A percentile compares a stretch with the other conserved stretches of the same genome.
Evolutionary conservation across 2,888 invertebrate species (phyloP).

Genomic region (Matsumyia berberina): DNA sequence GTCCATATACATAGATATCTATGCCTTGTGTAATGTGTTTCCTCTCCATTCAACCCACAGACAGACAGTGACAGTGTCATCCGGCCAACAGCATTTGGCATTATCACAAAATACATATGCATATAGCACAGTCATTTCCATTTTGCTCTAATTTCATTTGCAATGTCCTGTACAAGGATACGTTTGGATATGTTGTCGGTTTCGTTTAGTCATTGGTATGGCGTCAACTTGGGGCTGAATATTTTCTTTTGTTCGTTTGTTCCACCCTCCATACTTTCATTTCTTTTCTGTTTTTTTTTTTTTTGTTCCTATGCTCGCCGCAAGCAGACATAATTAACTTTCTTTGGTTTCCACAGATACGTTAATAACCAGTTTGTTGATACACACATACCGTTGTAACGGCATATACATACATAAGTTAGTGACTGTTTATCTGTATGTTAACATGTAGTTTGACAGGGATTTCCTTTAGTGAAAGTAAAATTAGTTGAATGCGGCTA

Average conservation of each 20-base stretch:
- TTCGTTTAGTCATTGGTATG: constrained; percentile 33
- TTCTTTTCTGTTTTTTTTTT: too few species aligned
- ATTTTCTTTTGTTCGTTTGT: constrained; percentile 23
- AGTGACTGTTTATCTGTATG: too few species aligned
- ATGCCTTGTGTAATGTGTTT: constrained; percentile 19
- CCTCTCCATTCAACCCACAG: constrained; percentile 35
- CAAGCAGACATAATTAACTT: constrained; percentile 51
- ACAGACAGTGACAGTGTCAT: constrained; percentile 44
- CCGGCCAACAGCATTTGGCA: constrained; percentile 48
- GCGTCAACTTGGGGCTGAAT: constrained; percentile 55
- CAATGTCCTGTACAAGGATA: constrained; percentile 60
- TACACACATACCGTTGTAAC: not conserved
- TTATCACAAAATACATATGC: constrained; percentile 32
- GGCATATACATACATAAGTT: too few species aligned
- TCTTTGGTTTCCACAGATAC: constrained; percentile 34
- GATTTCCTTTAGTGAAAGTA: constrained; percentile 9
- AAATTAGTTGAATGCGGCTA: not conserved
- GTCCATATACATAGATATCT: not conserved
- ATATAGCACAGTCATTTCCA: constrained; percentile 51
- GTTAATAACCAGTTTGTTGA: constrained; percentile 9
- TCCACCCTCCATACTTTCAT: constrained; percentile 1
- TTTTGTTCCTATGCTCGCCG: constrained; percentile 1
- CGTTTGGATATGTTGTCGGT: constrained; percentile 22
- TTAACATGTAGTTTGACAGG: not conserved
- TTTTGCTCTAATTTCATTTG: constrained; percentile 68